Conservation (phyloP, 2,113 vertebrate species). For the pig (Sus scrofa) region DNA sequence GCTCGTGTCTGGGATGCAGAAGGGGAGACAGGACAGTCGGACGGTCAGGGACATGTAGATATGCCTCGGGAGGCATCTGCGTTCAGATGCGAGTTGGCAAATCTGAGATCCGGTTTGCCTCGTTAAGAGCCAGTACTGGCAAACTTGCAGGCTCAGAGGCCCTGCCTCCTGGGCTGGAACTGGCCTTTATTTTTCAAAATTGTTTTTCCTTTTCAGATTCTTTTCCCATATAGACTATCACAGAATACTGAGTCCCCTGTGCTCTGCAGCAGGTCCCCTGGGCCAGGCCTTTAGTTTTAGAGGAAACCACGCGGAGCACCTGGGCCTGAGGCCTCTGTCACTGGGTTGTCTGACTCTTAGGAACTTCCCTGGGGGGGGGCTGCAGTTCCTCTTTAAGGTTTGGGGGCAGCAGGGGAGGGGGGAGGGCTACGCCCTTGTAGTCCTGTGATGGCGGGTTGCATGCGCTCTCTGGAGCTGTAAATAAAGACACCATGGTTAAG, state of each 20-base stretch:
- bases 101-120: not conserved
- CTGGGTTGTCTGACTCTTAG: constrained; percentile 72
- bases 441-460: constrained; percentile 80
- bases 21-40: not conserved
- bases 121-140: not conserved
- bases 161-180: not conserved
- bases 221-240: too few species aligned
- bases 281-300: not conserved
- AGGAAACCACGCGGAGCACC: not conserved
- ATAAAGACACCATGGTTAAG: constrained; percentile 85
- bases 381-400: constrained; percentile 67
- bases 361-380: constrained; percentile 70
- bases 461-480: constrained; percentile 85
- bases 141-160: not conserved
- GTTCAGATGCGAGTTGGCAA: not conserved
- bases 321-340: constrained; percentile 63
- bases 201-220: too few species aligned
- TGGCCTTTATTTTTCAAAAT: not conserved
- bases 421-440: constrained; percentile 55
- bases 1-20: not conserved
- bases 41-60: not conserved
- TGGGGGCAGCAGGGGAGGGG: constrained; percentile 60
- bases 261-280: too few species aligned
- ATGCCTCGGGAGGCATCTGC: not conserved
- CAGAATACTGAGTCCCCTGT: too few species aligned